A percentile compares a stretch with the other conserved stretches of the same genome.
These are phyloP conservation scores for Eptesicus fuscus DNA, from an alignment of 2,113 vertebrate species.

Conservation along the genomic window DNA sequence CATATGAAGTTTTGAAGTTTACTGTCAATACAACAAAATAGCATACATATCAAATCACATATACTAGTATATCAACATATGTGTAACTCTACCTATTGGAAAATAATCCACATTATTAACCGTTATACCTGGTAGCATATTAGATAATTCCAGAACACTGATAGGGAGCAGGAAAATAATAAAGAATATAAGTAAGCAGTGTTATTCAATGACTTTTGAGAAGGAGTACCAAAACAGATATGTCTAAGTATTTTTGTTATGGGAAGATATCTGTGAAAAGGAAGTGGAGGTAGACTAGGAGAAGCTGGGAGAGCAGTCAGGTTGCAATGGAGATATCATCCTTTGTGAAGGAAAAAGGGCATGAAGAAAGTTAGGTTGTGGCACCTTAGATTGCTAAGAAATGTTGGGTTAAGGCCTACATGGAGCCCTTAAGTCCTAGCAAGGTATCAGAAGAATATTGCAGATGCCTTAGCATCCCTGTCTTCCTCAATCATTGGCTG, in stretches of 20 bases:
- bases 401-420: not conserved
- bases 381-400: not conserved
- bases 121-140: too few relatives aligned
- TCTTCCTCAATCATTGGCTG: not conserved
- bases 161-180: not conserved
- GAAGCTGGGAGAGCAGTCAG: not conserved
- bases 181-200: not conserved
- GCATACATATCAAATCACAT: too few relatives aligned
- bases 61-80: too few relatives aligned
- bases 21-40: too few relatives aligned
- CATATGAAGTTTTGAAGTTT: too few relatives aligned
- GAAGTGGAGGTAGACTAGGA: not conserved
- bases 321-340: not conserved
- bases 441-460: rapidly evolving
- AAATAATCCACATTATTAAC: too few relatives aligned
- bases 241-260: not conserved
- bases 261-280: too few relatives aligned
- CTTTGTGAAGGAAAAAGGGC: not conserved
- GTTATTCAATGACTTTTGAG: not conserved
- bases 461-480: rapidly evolving
- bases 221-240: not conserved
- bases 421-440: rapidly evolving
- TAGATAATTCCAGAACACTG: not conserved
- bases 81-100: too few relatives aligned
- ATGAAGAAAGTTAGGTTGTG: not conserved